Evolutionary conservation across 1,140 invertebrate species (phyloP), one percentile per base, ranked within the genome.

Genomic region (Leucophenga varia): DNA sequence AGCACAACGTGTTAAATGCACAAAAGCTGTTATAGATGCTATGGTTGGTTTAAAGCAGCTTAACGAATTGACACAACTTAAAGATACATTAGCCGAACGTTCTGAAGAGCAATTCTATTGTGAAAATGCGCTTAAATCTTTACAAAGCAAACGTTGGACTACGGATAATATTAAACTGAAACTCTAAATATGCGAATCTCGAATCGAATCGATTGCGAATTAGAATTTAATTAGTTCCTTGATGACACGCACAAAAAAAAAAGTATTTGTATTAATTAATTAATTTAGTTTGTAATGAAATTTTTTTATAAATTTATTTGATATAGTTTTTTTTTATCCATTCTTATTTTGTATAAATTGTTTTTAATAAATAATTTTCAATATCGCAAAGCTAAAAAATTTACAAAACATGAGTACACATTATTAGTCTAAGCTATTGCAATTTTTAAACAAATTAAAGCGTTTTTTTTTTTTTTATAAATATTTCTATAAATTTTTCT

Each of bases 81-180:
- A 57, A 14, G 57, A 69, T 3, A 47, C 64, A 10, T 34, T 75
- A 10, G 45, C 64, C 2, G 58, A 68, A 7, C 48, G 70, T 13
- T 69, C 58, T 25, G 72, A 75, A 38, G 72, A 72, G 40, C 54
- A 64, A 32, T 72, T 74, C 37, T 75, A 75, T 37, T 73, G 72
- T 38, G 73, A 75, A 34, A 75, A 75, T 22, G 68, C 71, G 0
- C 30, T 75, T 0, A 74, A 72, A 38, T 18, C 38, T 7, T 42
- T 71, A 6, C 69, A 74, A 50, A 72, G 60, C 48, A 73, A 73
- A 42, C 65, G 70, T n/a, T 73, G 70, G 72, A 67, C 70, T 17
- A 71, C 70, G 5, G 70, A 73, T 42, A 72, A 59, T 42, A 72
- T 72, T 7, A 72, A 72, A 47, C 50, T 72, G 0, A 72, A 72